Percentiles rank a stretch among this genome's conserved stretches.
phyloP scores from a whole-genome alignment of 2,888 invertebrate species.

The Clitarchus hookeri region DNA sequence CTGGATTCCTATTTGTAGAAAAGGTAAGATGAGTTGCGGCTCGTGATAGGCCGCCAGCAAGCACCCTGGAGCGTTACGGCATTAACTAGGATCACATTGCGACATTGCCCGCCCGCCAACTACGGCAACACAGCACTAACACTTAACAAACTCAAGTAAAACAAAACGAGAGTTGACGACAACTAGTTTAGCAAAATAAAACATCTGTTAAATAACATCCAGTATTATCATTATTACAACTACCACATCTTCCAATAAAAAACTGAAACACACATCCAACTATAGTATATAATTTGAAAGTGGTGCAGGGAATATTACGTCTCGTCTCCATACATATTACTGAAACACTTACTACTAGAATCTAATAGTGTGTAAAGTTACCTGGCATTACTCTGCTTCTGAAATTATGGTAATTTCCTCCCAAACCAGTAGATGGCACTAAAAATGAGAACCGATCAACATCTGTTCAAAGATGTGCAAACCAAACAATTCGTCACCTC shows the following conservation, averaged over 20 bases:
- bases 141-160: conserved; percentile 40
- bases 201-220: conserved; percentile 39
- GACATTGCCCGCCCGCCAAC: conserved; percentile 30
- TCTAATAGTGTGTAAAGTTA: conserved; percentile 41
- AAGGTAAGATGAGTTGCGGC: conserved; percentile 41
- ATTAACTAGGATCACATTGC: conserved; percentile 43
- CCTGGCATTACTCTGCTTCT: conserved; percentile 37
- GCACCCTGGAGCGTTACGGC: not conserved
- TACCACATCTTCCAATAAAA: conserved; percentile 29
- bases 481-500: conserved; percentile 19
- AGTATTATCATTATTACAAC: not conserved
- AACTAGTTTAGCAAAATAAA: conserved; percentile 40
- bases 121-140: conserved; percentile 28
- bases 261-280: conserved; percentile 40
- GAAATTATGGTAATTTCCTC: conserved; percentile 37
- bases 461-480: not conserved
- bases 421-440: conserved; percentile 40
- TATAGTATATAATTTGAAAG: conserved; percentile 39
- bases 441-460: conserved; percentile 26
- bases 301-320: conserved; percentile 44
- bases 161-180: conserved; percentile 36
- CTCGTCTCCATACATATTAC: conserved; percentile 28
- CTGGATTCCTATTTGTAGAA: conserved; percentile 45
- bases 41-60: not conserved
- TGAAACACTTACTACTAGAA: conserved; percentile 44